Evolutionary conservation across 2,113 vertebrate species (phyloP).

Genomic region (Melanerpes formicivorus): DNA sequence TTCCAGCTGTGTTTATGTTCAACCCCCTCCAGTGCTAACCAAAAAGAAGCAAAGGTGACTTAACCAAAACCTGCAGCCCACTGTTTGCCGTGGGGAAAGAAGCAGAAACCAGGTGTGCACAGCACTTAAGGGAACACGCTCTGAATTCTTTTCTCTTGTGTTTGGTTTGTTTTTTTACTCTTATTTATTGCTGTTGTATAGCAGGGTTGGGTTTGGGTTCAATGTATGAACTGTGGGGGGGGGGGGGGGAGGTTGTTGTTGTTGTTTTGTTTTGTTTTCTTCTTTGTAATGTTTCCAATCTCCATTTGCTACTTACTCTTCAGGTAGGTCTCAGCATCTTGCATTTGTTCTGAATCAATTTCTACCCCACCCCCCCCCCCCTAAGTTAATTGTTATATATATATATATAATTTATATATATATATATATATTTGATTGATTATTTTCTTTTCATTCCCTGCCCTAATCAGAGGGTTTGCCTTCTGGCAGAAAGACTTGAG

Average conservation of each 20-base stretch:
- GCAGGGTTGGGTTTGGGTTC: background rate
- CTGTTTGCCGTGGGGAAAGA: slow-evolving; percentile 70
- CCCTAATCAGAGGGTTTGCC: slow-evolving; percentile 35
- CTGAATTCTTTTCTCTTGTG: background rate
- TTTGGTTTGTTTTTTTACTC: background rate
- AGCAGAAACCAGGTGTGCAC: slow-evolving; percentile 54
- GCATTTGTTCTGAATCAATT: slow-evolving; percentile 58
- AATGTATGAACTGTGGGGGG: slow-evolving; percentile 41
- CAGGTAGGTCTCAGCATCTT: slow-evolving; percentile 55
- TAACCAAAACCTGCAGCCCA: slow-evolving; percentile 73
- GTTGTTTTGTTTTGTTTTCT: background rate
- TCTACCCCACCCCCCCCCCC: background rate
- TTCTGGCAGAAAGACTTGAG: slow-evolving; percentile 50
- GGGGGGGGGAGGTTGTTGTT: too few species aligned
- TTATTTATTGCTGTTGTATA: slow-evolving; percentile 78
- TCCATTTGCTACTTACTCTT: slow-evolving; percentile 59
- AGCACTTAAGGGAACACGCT: slow-evolving; percentile 74
- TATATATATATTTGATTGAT: background rate
- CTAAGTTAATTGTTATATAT: slow-evolving; percentile 67
- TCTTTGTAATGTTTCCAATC: slow-evolving; percentile 65
- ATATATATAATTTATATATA: background rate
- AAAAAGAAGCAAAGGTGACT: slow-evolving; percentile 68
- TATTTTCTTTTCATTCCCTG: slow-evolving; percentile 66
- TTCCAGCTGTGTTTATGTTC: slow-evolving; percentile 78
- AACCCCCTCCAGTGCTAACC: slow-evolving; percentile 51